Evolutionary conservation across 2,888 invertebrate species (phyloP).

Genomic region (Nysson spinosus): DNA sequence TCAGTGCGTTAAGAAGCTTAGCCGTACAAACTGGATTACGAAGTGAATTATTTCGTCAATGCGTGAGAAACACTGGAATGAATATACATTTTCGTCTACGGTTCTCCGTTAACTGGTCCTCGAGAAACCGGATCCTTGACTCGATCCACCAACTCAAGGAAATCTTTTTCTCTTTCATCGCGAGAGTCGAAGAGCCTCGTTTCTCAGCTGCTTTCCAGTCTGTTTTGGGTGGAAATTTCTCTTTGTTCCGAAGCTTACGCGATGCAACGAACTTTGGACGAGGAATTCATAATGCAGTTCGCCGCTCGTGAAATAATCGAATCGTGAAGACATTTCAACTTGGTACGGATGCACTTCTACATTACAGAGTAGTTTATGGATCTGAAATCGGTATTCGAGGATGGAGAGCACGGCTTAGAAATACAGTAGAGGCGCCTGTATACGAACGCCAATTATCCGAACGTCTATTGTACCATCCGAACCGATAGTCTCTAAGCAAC

Average conservation of each 20-base stretch:
- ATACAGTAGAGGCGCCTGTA: too few species aligned
- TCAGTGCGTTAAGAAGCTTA: too few species aligned
- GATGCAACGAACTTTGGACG: slow-evolving; percentile 47
- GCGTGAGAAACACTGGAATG: too few species aligned
- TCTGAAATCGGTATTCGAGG: slow-evolving; percentile 20
- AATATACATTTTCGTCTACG: too few species aligned
- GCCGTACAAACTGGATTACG: too few species aligned
- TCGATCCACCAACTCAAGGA: slow-evolving; percentile 17
- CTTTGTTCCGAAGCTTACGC: slow-evolving; percentile 33
- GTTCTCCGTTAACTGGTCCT: slow-evolving; percentile 29
- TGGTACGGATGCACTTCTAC: slow-evolving; percentile 9
- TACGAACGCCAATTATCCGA: too few species aligned
- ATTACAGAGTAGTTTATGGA: slow-evolving; percentile 40
- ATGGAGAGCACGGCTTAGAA: too few species aligned
- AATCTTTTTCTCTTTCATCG: slow-evolving; percentile 31
- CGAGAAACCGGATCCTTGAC: slow-evolving; percentile 12
- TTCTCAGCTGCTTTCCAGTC: slow-evolving; percentile 10
- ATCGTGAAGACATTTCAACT: slow-evolving; percentile 36
- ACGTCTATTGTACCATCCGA: too few species aligned
- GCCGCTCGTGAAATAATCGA: slow-evolving; percentile 39
- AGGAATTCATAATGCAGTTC: slow-evolving; percentile 35
- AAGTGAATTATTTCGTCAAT: too few species aligned
- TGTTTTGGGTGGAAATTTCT: slow-evolving; percentile 37
- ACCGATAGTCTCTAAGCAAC: too few species aligned
- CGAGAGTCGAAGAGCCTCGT: slow-evolving; percentile 1